These are phyloP conservation scores for Andrena camellia DNA, from an alignment of 2,888 invertebrate species.

Conservation along the genomic window DNA sequence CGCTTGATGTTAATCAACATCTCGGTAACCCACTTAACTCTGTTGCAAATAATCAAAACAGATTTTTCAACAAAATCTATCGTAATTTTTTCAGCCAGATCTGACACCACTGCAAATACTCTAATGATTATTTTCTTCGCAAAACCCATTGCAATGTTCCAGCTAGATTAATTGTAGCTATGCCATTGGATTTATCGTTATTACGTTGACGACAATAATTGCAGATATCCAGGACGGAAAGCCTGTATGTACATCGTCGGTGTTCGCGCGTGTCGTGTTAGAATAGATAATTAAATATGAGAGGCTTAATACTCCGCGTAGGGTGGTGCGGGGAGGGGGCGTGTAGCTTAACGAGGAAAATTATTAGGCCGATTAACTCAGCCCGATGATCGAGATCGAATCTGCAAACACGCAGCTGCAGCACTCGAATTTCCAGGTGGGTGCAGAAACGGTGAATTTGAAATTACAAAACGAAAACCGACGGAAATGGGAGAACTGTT, in stretches of 20 bases:
- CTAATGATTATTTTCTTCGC: background rate
- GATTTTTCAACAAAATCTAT: background rate
- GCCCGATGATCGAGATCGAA: slow-evolving; percentile 55
- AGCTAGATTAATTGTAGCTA: slow-evolving; percentile 7
- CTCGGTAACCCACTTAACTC: background rate
- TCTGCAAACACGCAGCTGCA: slow-evolving; percentile 40
- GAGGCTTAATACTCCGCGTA: slow-evolving; percentile 56
- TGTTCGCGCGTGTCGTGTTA: slow-evolving; percentile 35
- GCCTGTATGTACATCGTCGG: slow-evolving; percentile 45
- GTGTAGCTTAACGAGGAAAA: slow-evolving; percentile 63
- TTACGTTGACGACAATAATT: slow-evolving; percentile 33
- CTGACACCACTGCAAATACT: no score
- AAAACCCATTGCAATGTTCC: background rate
- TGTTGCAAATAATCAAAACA: background rate
- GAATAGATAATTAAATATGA: slow-evolving; percentile 71
- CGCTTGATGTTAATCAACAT: background rate
- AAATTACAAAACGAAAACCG: background rate
- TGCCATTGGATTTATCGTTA: slow-evolving; percentile 20
- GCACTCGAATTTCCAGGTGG: slow-evolving; percentile 4
- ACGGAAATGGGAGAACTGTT: background rate
- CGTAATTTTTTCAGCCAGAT: background rate
- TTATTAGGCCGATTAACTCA: slow-evolving; percentile 68
- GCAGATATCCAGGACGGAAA: slow-evolving; percentile 41
- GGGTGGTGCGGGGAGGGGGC: no score
- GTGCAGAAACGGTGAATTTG: background rate